Percentiles rank a stretch among this genome's conserved stretches.
Evolutionary conservation across 2,797 vertebrate genomes (phyloP).

Genomic region (Pseudocheirus occidentalis): DNA sequence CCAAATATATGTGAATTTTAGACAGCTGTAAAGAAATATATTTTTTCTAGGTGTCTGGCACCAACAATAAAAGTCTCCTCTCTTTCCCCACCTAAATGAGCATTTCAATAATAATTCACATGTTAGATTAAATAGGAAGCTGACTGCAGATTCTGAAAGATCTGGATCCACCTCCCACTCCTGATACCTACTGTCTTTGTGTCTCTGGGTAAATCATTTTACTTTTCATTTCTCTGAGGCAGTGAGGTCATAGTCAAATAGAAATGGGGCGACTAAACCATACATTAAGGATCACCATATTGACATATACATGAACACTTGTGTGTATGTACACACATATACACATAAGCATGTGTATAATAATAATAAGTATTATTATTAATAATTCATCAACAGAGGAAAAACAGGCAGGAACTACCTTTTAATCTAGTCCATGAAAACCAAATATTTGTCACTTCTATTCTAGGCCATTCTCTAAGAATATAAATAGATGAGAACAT

Average conservation of each 20-base stretch:
- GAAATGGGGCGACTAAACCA: background rate
- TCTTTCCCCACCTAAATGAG: background rate
- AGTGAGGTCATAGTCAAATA: background rate
- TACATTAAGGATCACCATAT: background rate
- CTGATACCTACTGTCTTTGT: background rate
- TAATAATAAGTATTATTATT: too few relatives aligned
- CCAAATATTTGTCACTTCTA: background rate
- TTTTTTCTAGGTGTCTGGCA: background rate
- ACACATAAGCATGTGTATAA: too few relatives aligned
- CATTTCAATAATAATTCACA: background rate
- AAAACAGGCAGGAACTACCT: background rate
- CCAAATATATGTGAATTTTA: background rate
- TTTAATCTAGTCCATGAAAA: background rate
- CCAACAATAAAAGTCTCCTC: background rate
- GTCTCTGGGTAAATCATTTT: background rate
- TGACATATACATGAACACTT: background rate
- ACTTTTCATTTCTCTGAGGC: background rate
- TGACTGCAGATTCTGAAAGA: background rate
- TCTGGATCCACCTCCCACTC: background rate
- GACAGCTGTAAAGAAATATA: background rate
- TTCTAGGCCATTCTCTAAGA: background rate
- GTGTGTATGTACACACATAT: too few relatives aligned
- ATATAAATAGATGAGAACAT: background rate
- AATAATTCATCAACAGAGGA: background rate
- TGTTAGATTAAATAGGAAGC: background rate